phyloP scores from a whole-genome alignment of 2,888 invertebrate species.

The Sericinus montela region DNA sequence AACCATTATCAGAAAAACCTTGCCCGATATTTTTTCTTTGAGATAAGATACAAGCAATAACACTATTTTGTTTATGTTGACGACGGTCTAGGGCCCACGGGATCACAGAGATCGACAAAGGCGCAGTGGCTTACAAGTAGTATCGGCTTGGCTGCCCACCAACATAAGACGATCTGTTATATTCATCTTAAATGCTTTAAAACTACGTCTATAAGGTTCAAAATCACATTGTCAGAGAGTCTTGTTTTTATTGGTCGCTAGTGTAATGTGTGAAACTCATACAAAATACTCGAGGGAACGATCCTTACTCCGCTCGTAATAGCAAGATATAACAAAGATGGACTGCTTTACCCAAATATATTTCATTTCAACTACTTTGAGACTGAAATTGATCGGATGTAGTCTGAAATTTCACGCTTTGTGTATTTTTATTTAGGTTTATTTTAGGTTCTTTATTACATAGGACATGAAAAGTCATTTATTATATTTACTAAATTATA shows the following conservation, averaged over 20 bases:
- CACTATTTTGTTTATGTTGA: constrained; percentile 72
- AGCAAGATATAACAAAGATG: constrained; percentile 16
- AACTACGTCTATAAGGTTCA: background rate
- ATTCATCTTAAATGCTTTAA: background rate
- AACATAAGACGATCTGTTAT: constrained; percentile 21
- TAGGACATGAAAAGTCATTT: too few relatives aligned
- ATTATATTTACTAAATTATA: too few relatives aligned
- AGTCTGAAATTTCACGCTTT: background rate
- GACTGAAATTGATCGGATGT: background rate
- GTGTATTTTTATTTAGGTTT: too few relatives aligned
- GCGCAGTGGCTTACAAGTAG: constrained; percentile 45
- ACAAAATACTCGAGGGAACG: constrained; percentile 17
- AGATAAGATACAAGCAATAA: constrained; percentile 70
- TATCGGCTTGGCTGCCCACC: constrained; percentile 40
- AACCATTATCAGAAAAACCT: constrained; percentile 19
- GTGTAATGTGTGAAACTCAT: constrained; percentile 18
- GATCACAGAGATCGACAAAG: constrained; percentile 41
- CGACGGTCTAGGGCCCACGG: constrained; percentile 53
- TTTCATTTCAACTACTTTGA: constrained; percentile 7
- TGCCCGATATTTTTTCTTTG: constrained; percentile 51
- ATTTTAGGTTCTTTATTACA: too few relatives aligned
- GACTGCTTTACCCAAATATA: constrained; percentile 13
- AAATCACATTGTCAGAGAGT: background rate
- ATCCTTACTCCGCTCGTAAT: constrained; percentile 18
- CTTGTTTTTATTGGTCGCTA: constrained; percentile 1